phyloP scores from a whole-genome alignment of 2,888 invertebrate species.

The Cybosia mesomella region DNA sequence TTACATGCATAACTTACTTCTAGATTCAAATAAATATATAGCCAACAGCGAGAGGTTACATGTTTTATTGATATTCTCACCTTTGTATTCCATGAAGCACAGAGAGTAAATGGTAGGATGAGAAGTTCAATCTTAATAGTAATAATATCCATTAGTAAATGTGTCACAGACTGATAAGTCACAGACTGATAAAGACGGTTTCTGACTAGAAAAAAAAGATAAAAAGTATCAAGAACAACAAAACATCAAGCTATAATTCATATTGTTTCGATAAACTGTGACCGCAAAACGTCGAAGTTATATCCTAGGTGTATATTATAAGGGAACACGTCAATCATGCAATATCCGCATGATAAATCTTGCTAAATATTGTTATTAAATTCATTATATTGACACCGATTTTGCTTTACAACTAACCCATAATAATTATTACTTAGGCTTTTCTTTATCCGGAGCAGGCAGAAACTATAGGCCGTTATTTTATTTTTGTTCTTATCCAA shows the following conservation, averaged over 20 bases:
- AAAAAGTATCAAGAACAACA: not conserved
- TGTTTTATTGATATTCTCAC: too few relatives aligned
- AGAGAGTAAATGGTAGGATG: not conserved
- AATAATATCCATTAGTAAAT: not conserved
- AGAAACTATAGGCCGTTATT: too few relatives aligned
- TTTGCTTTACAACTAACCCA: not conserved
- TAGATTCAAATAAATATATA: too few relatives aligned
- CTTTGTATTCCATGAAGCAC: too few relatives aligned
- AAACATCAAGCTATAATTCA: slow-evolving; percentile 14
- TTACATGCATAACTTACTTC: too few relatives aligned
- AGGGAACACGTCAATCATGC: slow-evolving; percentile 50
- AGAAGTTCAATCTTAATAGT: not conserved
- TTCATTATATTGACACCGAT: not conserved
- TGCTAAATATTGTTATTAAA: not conserved
- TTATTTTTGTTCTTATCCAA: too few relatives aligned
- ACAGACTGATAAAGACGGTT: not conserved
- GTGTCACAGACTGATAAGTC: too few relatives aligned
- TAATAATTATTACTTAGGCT: not conserved
- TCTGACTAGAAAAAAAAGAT: not conserved
- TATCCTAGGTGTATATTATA: slow-evolving; percentile 28
- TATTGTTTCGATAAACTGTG: slow-evolving; percentile 18
- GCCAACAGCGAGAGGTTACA: too few relatives aligned
- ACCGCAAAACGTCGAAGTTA: slow-evolving; percentile 11
- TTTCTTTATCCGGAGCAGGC: not conserved
- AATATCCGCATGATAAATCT: slow-evolving; percentile 27